Evolutionary conservation across 2,888 invertebrate species (phyloP).

Genomic region (Phorcus lineatus): DNA sequence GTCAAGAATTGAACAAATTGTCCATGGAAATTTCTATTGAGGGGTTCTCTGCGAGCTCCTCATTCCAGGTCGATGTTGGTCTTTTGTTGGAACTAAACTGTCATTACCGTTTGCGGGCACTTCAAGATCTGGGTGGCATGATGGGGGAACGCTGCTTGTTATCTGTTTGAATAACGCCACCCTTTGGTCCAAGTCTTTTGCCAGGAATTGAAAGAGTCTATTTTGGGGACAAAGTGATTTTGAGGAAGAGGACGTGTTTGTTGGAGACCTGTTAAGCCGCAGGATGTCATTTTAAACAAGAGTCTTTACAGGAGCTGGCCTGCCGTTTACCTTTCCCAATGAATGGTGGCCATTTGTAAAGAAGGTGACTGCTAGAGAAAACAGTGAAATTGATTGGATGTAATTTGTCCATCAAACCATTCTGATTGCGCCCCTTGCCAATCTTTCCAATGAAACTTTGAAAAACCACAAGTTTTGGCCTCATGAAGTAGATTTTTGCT

Average conservation of each 20-base stretch:
- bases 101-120: neutral
- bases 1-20: neutral
- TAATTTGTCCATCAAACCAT: conserved; percentile 18
- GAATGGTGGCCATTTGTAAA: conserved; percentile 16
- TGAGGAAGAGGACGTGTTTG: neutral
- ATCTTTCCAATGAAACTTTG: conserved; percentile 18
- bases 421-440: neutral
- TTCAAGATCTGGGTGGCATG: neutral
- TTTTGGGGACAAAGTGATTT: neutral
- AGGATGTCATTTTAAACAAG: conserved; percentile 19
- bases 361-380: conserved; percentile 15
- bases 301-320: neutral
- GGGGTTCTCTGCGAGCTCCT: neutral
- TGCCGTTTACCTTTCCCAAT: conserved; percentile 9
- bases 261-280: neutral
- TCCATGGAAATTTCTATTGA: neutral
- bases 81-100: conserved; percentile 20
- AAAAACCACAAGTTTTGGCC: neutral
- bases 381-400: conserved; percentile 22
- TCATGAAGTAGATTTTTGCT: neutral
- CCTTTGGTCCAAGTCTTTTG: conserved; percentile 1
- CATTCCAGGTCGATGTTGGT: neutral
- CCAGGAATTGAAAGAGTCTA: conserved; percentile 7
- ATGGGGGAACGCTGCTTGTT: neutral
- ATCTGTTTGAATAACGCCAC: neutral